A percentile compares a stretch with the other conserved stretches of the same genome.
Evolutionary conservation across 2,113 vertebrate genomes (phyloP).

Genomic region (Brachyhypopomus occidentalis): DNA sequence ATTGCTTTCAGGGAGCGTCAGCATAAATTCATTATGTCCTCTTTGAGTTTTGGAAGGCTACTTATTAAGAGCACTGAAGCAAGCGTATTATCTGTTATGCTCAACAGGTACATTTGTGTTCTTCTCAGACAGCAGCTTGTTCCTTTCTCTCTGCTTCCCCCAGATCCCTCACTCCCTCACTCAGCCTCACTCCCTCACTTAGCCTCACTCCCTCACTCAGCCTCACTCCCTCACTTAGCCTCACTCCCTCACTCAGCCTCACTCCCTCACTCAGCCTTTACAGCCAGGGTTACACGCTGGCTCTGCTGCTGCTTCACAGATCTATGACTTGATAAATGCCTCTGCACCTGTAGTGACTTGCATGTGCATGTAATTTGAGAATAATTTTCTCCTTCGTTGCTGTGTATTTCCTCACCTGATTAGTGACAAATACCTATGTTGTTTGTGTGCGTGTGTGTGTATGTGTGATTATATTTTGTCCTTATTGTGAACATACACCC

Average conservation of each 20-base stretch:
- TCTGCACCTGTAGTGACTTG: not conserved
- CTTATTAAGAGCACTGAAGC: not conserved
- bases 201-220: too few relatives aligned
- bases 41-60: not conserved
- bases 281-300: conserved; percentile 4
- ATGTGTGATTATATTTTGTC: not conserved
- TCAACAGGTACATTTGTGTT: conserved; percentile 17
- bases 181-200: too few relatives aligned
- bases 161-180: not conserved
- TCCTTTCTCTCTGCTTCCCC: not conserved
- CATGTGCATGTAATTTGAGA: not conserved
- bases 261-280: too few relatives aligned
- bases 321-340: not conserved
- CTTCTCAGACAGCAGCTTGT: not conserved
- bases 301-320: not conserved
- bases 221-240: too few relatives aligned
- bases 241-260: too few relatives aligned
- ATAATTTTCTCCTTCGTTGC: not conserved
- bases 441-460: too few relatives aligned
- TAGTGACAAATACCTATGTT: not conserved
- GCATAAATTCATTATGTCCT: not conserved
- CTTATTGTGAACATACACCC: too few relatives aligned
- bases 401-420: not conserved
- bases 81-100: conserved; percentile 11
- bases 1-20: not conserved